These are phyloP conservation scores for Labeo catla DNA, from an alignment of 2,113 vertebrate genomes.

Conservation along the genomic window DNA sequence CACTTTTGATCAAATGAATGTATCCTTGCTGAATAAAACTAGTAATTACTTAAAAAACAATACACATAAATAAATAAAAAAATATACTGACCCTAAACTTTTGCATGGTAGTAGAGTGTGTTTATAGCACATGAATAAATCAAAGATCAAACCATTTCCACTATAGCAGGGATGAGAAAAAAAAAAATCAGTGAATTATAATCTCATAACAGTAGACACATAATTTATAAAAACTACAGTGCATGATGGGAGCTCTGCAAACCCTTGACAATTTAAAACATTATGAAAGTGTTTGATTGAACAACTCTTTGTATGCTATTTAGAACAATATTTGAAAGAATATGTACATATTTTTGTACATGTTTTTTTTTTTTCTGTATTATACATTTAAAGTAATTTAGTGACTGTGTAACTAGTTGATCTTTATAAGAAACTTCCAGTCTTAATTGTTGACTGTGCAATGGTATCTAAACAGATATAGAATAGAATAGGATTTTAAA, in stretches of 20 bases:
- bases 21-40: neutral
- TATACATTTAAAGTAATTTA: neutral
- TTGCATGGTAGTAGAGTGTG: neutral
- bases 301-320: neutral
- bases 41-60: neutral
- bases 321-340: neutral
- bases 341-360: neutral
- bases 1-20: neutral
- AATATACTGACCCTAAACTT: neutral
- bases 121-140: neutral
- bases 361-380: neutral
- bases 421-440: neutral
- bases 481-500: neutral
- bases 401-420: neutral
- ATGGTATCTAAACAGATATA: neutral
- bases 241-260: neutral
- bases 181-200: neutral
- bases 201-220: neutral
- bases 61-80: neutral
- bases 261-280: neutral
- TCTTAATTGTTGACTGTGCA: neutral
- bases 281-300: neutral
- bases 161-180: neutral
- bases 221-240: neutral
- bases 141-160: neutral